Conservation (phyloP, 2,797 vertebrate species). For the Myripristis jacobus region DNA sequence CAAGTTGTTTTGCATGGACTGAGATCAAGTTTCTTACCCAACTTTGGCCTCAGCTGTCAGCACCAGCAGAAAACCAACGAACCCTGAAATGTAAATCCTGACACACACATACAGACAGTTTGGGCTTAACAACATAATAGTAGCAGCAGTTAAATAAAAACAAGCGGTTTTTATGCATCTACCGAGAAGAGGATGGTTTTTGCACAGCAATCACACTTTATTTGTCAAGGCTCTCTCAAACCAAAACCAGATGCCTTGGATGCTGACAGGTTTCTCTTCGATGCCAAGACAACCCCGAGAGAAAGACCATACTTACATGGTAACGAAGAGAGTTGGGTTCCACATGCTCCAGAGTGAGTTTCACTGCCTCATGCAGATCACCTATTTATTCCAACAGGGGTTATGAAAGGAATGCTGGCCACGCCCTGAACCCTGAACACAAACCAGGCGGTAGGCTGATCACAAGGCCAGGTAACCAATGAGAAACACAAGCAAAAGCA, state of each 20-base stretch:
- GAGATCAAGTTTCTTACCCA: constrained; percentile 70
- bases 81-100: constrained; percentile 75
- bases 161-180: not conserved
- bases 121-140: not conserved
- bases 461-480: constrained; percentile 16
- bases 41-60: constrained; percentile 75
- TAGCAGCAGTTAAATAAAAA: no score
- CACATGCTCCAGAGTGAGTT: not conserved
- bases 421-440: constrained; percentile 58
- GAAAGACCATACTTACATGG: constrained; percentile 70
- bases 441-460: constrained; percentile 30
- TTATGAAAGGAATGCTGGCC: constrained; percentile 63
- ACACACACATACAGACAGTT: constrained; percentile 28
- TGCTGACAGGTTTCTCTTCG: not conserved
- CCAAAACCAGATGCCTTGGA: not conserved
- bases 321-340: constrained; percentile 7
- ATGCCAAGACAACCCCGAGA: not conserved
- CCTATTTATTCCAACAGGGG: constrained; percentile 59
- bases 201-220: not conserved
- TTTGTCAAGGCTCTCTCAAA: not conserved
- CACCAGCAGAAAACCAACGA: constrained; percentile 72
- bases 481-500: constrained; percentile 15
- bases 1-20: not conserved
- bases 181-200: not conserved
- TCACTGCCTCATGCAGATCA: constrained; percentile 1